Percentiles rank a stretch among this genome's conserved stretches.
Evolutionary conservation across 1,140 invertebrate species (phyloP).

Genomic region (Hylyphantes graminicola): DNA sequence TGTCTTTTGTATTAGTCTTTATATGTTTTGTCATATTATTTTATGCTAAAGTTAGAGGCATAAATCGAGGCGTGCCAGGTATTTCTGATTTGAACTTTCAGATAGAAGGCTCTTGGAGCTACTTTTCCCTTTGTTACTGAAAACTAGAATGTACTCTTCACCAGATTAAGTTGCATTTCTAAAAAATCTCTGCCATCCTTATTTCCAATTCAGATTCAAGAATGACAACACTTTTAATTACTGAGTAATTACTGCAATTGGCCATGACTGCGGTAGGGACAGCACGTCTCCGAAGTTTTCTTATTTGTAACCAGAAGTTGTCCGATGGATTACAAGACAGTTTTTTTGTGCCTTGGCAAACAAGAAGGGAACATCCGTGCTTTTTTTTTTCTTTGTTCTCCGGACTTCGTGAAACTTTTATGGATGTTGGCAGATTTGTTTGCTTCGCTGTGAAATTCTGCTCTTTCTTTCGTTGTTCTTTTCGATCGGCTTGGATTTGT

Average conservation of each 20-base stretch:
- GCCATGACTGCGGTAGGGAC: neutral
- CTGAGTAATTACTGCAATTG: constrained; percentile 30
- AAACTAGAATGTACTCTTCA: no score
- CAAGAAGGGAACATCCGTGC: neutral
- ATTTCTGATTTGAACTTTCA: no score
- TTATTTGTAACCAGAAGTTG: constrained; percentile 10
- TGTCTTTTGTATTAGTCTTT: no score
- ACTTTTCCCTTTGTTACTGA: no score
- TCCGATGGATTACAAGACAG: neutral
- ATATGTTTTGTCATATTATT: no score
- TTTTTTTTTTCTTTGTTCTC: constrained; percentile 15
- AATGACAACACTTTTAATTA: neutral
- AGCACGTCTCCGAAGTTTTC: neutral
- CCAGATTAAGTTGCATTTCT: no score
- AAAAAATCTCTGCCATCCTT: neutral
- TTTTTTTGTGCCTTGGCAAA: constrained; percentile 6
- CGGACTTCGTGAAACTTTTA: constrained; percentile 37
- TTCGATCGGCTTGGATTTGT: neutral
- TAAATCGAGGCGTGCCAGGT: no score
- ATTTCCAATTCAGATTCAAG: constrained; percentile 36
- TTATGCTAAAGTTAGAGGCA: no score
- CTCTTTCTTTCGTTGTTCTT: neutral
- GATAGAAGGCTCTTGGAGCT: no score
- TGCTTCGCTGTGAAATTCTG: constrained; percentile 20
- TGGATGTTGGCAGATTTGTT: constrained; percentile 42